A percentile compares a stretch with the other conserved stretches of the same genome.
Evolutionary conservation across 2,888 invertebrate genomes (phyloP).

Genomic region (Gymnocheta viridis): DNA sequence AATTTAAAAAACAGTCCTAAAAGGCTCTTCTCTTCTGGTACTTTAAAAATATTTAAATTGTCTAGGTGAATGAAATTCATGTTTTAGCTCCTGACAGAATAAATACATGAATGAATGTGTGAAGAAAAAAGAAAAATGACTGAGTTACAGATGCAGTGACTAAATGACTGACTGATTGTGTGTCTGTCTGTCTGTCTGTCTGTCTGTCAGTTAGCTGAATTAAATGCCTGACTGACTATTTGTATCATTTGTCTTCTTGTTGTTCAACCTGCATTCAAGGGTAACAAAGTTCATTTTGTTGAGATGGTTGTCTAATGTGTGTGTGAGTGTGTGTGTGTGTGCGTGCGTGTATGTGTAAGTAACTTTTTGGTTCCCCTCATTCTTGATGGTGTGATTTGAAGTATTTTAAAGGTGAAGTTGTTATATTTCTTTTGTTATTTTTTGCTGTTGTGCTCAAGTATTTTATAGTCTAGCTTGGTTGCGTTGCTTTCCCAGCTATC

Average conservation of each 20-base stretch:
- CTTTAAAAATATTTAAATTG: not conserved
- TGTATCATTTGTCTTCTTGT: slow-evolving; percentile 40
- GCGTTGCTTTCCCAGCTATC: not conserved
- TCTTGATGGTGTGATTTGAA: slow-evolving; percentile 69
- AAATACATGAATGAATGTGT: slow-evolving; percentile 29
- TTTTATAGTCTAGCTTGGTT: slow-evolving; percentile 59
- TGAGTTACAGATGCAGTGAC: not conserved
- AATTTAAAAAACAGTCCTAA: slow-evolving; percentile 23
- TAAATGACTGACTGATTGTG: not conserved
- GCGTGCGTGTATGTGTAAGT: not conserved
- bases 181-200: not conserved
- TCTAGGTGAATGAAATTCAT: slow-evolving; percentile 16
- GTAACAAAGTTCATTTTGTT: slow-evolving; percentile 67
- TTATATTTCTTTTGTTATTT: slow-evolving; percentile 40
- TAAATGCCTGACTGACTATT: slow-evolving; percentile 13
- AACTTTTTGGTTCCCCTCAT: slow-evolving; percentile 62
- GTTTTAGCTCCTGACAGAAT: not conserved
- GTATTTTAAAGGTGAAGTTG: slow-evolving; percentile 70
- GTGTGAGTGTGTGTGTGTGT: not conserved
- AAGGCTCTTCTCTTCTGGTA: not conserved
- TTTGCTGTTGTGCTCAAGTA: slow-evolving; percentile 57
- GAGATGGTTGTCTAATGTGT: not conserved
- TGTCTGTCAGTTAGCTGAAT: not conserved
- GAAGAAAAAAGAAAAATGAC: not conserved
- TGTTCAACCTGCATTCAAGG: slow-evolving; percentile 67